Evolutionary conservation across 2,888 invertebrate genomes (phyloP), one percentile per base, ranked within the genome.

Genomic region (Hoplodrina blanda): DNA sequence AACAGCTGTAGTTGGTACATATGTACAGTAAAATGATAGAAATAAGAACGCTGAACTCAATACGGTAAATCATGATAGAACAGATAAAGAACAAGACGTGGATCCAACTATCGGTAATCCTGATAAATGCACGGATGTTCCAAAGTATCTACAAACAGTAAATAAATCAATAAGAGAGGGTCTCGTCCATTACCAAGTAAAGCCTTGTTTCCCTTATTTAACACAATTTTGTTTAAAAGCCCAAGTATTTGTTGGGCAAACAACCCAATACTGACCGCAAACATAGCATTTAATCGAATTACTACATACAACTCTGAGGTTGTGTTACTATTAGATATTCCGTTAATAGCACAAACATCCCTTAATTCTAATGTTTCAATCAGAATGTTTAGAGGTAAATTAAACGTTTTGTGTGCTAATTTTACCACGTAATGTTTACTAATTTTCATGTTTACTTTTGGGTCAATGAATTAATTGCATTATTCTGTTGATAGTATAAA

Each of bases 251-350:
- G 72, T 57, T 46, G 57, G 41, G 52, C 11, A 57, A 67, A 57
- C 72, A 69, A 53, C 52, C 52, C 13, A 55, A 25, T n/a, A 61
- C 17, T 76, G 52, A 69, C 70, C 78, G 49, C 73, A 72, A 64
- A 74, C 56, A 63, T 54, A 53, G 60, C 53, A 44, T 71, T 59
- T 70, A 71, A 73, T 76, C 66, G 57, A 79, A 83, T 76, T 57
- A 61, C 60, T 72, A 62, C 54, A 67, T 64, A 73, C 68, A 74
- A 62, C 62, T 68, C 62, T 62, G 71, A 66, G 76, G 74, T 78
- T 81, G 74, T 73, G 79, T 65, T 73, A 69, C 71, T 70, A 72
- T 72, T 72, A 78, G 70, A 71, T 55, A 75, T 82, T 76, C 50
- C 37, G 73, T 67, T 76, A 61, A 64, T 50, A 55, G 61, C 57